These are phyloP conservation scores for Hippocampus barbouri DNA, from an alignment of 2,113 vertebrate species.

Conservation along the genomic window DNA sequence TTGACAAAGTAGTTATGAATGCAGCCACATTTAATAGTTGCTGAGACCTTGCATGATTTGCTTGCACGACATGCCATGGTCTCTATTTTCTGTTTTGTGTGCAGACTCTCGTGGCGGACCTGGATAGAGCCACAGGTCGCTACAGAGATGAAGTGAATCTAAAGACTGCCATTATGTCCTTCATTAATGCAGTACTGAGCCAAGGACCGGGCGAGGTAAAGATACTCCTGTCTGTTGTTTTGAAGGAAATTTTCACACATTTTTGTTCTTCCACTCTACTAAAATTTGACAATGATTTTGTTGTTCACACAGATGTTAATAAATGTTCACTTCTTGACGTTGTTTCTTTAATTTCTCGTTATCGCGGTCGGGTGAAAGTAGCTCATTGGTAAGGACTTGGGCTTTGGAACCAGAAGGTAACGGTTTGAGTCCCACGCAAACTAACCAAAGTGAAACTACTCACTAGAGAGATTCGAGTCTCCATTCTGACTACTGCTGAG, in stretches of 20 bases:
- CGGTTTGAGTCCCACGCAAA: too few species aligned
- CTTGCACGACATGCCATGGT: neutral
- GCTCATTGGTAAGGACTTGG: too few species aligned
- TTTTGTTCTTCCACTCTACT: neutral
- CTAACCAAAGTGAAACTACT: too few species aligned
- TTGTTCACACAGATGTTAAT: neutral
- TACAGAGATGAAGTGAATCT: conserved; percentile 92
- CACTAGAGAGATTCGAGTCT: too few species aligned
- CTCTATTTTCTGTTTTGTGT: neutral
- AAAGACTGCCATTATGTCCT: conserved; percentile 95
- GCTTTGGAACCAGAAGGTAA: too few species aligned
- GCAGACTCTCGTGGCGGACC: conserved; percentile 83
- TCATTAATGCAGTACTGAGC: conserved; percentile 93
- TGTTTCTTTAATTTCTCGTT: too few species aligned
- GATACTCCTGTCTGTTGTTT: neutral
- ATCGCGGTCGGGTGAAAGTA: too few species aligned
- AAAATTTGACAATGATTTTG: neutral
- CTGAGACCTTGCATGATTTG: neutral
- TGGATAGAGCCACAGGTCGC: conserved; percentile 84
- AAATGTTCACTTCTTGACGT: too few species aligned
- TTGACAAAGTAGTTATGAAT: too few species aligned
- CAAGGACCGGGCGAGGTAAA: conserved; percentile 89
- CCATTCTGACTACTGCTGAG: too few species aligned
- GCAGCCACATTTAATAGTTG: neutral
- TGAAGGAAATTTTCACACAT: neutral